Base-by-base conservation (phyloP, 2,797 vertebrate species). In the Xerus rutilus region DNA sequence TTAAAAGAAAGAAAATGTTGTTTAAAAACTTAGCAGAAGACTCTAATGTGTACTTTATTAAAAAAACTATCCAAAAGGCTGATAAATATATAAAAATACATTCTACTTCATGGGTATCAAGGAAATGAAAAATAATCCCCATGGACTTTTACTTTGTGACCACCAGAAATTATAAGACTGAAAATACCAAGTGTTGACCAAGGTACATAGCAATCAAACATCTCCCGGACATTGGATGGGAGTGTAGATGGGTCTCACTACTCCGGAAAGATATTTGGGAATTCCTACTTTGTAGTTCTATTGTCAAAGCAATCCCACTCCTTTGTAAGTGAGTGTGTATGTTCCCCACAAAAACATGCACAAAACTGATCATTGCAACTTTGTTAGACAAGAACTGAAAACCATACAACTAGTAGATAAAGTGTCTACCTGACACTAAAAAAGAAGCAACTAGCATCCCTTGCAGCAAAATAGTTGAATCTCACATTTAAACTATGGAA, bases 161-260 rank as follows among this genome's bases (percentile, higher is more conserved):
- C 25, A 43, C 39, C 28, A 28, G 20, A n/a, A 28, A 28, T 35
- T 4, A 82, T 25, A n/a, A 82, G 28, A 49, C 2, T 21, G 49
- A 69, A 62, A 62, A n/a, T 12, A 57, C 2, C 14, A 59, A 35
- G 10, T 21, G 35, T 25, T n/a, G 39, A 45, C 28, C 11, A 69
- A 4, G 7, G 1, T 7, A 11, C 11, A 0, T 7, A 45, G 15
- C 43, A 70, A n/a, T 23, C 43, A 84, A 13, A 47, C 39, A 39
- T 18, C 3, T 52, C 15, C 43, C 3, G 0, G 2, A 13, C 14
- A 2, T 7, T 90, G 13, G 14, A 10, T 35, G 9, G 21, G 35
- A 49, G 25, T 25, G 9, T 39, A 49, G 35, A 32, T 49, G 32
- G 32, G 39, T 39, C 2, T 4, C 32, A 39, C 9, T 43, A 28